Evolutionary conservation across 2,888 invertebrate species (phyloP).

Genomic region (Leptinotarsa juncta): DNA sequence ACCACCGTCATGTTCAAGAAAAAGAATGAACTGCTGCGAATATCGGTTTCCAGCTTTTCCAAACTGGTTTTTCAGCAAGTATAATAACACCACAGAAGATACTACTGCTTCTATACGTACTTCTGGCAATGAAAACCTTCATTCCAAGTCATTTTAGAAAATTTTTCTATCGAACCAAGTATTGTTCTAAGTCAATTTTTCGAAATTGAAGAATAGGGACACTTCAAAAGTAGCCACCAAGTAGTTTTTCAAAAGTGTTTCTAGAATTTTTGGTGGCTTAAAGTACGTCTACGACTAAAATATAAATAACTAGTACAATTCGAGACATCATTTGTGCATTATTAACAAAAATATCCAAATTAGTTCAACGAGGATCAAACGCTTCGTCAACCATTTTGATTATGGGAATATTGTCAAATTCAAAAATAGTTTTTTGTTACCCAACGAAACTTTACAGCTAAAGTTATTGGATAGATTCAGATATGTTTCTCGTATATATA

Average conservation of each 20-base stretch:
- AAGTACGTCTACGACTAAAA: not conserved
- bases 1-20: too few relatives aligned
- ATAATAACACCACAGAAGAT: too few relatives aligned
- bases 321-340: slow-evolving; percentile 15
- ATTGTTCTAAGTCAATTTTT: not conserved
- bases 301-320: slow-evolving; percentile 8
- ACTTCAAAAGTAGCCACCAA: not conserved
- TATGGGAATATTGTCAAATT: slow-evolving; percentile 33
- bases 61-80: too few relatives aligned
- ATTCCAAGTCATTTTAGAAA: too few relatives aligned
- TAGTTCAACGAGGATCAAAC: not conserved
- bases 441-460: slow-evolving; percentile 8
- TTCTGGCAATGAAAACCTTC: too few relatives aligned
- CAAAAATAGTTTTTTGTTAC: slow-evolving; percentile 15
- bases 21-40: too few relatives aligned
- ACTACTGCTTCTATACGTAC: too few relatives aligned
- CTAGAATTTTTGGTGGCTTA: not conserved
- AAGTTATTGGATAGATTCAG: slow-evolving; percentile 18
- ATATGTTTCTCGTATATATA: slow-evolving; percentile 33
- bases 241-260: not conserved
- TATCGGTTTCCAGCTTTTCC: too few relatives aligned
- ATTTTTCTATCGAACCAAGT: too few relatives aligned
- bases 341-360: not conserved
- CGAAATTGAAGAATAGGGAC: not conserved
- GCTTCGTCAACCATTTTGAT: slow-evolving; percentile 26